Evolutionary conservation across 2,797 vertebrate genomes (phyloP).

Genomic region (Amniataba percoides): DNA sequence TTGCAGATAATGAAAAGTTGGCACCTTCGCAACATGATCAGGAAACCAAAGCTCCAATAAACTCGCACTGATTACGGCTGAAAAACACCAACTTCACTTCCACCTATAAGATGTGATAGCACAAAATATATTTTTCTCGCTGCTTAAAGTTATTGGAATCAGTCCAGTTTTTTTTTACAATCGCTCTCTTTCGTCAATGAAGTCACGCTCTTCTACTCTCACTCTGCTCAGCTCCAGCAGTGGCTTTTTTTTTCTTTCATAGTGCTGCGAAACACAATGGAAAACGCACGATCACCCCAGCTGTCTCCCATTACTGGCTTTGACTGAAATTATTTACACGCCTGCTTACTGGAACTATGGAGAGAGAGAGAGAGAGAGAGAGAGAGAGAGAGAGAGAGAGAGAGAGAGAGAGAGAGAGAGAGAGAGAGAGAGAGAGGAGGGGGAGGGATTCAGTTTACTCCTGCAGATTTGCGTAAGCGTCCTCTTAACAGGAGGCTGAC

Average conservation of each 20-base stretch:
- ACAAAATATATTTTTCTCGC: neutral
- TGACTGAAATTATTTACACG: constrained; percentile 82
- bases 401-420: constrained; percentile 4
- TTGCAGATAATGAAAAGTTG: constrained; percentile 30
- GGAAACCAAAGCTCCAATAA: constrained; percentile 1
- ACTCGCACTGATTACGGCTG: constrained; percentile 1
- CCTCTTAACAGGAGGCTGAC: constrained; percentile 42
- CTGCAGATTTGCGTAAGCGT: constrained; percentile 63
- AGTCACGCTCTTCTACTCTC: constrained; percentile 65
- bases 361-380: neutral
- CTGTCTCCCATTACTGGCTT: constrained; percentile 85
- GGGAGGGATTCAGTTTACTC: constrained; percentile 52
- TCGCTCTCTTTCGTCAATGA: constrained; percentile 69
- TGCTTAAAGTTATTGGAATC: constrained; percentile 34
- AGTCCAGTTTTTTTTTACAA: constrained; percentile 33
- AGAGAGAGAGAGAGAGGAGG: constrained; percentile 1
- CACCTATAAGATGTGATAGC: neutral
- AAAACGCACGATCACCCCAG: constrained; percentile 84
- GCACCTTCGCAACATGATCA: constrained; percentile 26
- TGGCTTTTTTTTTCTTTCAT: constrained; percentile 54
- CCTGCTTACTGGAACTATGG: constrained; percentile 82
- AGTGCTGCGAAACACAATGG: constrained; percentile 81
- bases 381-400: constrained; percentile 40
- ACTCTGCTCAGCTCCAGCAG: constrained; percentile 46
- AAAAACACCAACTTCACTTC: constrained; percentile 12